Conservation (phyloP, 2,797 vertebrate genomes). For the Xerus rutilus region DNA sequence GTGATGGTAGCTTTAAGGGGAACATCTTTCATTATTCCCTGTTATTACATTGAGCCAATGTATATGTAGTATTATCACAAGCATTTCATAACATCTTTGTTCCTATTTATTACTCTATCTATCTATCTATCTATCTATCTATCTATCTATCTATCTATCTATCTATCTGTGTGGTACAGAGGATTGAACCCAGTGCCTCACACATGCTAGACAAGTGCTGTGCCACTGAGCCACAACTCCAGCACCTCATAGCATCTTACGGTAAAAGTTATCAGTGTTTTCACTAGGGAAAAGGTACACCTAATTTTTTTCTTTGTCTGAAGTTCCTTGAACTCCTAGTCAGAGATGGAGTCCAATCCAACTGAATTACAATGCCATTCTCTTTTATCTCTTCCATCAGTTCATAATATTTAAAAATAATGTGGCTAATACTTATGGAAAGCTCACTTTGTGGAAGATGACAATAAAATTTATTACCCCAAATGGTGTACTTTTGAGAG, state of each 20-base stretch:
- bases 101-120: no score
- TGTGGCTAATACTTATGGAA: slow-evolving; percentile 58
- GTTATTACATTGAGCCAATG: slow-evolving; percentile 65
- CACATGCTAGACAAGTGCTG: no score
- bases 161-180: no score
- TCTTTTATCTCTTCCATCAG: slow-evolving; percentile 29
- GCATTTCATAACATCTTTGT: slow-evolving; percentile 76
- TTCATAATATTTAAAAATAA: slow-evolving; percentile 78
- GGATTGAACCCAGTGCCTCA: no score
- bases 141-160: no score
- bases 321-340: slow-evolving; percentile 70
- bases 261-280: slow-evolving; percentile 82
- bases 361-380: background rate
- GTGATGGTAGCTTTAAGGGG: slow-evolving; percentile 56
- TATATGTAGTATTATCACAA: slow-evolving; percentile 78
- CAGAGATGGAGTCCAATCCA: slow-evolving; percentile 69
- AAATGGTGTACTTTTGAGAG: background rate
- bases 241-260: background rate
- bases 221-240: no score
- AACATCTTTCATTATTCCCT: background rate
- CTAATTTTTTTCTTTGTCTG: slow-evolving; percentile 76
- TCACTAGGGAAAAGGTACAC: slow-evolving; percentile 77
- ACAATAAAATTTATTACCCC: background rate
- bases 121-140: no score
- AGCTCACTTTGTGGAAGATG: background rate